Percentiles rank a stretch among this genome's conserved stretches.
These are phyloP conservation scores for Polylopha cassiicola DNA, from an alignment of 2,888 invertebrate species.

Conservation along the genomic window DNA sequence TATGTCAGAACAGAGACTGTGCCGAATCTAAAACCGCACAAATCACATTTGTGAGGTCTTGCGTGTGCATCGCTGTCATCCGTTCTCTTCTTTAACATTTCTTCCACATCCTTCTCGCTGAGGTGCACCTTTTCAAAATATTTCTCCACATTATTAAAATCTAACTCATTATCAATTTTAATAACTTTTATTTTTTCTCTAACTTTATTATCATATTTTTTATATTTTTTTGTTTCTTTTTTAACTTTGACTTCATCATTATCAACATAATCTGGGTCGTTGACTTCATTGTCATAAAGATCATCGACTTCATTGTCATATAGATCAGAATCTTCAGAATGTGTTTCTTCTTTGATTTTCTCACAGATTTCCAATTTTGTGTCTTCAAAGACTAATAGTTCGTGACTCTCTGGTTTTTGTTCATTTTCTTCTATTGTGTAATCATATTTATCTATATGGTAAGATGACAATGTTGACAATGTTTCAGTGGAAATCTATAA, in stretches of 20 bases:
- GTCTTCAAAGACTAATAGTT: constrained; percentile 5
- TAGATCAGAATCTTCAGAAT: constrained; percentile 1
- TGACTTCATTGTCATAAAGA: constrained; percentile 4
- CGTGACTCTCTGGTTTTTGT: constrained; percentile 1
- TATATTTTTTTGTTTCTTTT: constrained; percentile 5
- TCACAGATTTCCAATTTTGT: not conserved
- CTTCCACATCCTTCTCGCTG: constrained; percentile 32
- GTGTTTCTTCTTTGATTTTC: constrained; percentile 3
- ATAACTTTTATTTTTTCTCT: constrained; percentile 4
- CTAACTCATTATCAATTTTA: constrained; percentile 17
- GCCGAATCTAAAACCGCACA: constrained; percentile 30
- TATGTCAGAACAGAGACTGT: constrained; percentile 31
- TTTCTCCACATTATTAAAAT: constrained; percentile 23
- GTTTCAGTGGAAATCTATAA: constrained; percentile 1
- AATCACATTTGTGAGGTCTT: constrained; percentile 11
- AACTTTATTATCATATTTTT: constrained; percentile 9
- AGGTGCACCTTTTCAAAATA: constrained; percentile 28
- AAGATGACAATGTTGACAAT: constrained; percentile 6
- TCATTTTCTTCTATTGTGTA: constrained; percentile 8
- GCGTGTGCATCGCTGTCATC: constrained; percentile 6
- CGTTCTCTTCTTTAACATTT: constrained; percentile 25
- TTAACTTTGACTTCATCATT: constrained; percentile 7
- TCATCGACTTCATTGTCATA: constrained; percentile 7
- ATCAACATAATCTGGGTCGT: constrained; percentile 13
- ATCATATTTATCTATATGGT: constrained; percentile 8